Conservation (phyloP, 2,113 vertebrate species). For the Vidua chalybeata region DNA sequence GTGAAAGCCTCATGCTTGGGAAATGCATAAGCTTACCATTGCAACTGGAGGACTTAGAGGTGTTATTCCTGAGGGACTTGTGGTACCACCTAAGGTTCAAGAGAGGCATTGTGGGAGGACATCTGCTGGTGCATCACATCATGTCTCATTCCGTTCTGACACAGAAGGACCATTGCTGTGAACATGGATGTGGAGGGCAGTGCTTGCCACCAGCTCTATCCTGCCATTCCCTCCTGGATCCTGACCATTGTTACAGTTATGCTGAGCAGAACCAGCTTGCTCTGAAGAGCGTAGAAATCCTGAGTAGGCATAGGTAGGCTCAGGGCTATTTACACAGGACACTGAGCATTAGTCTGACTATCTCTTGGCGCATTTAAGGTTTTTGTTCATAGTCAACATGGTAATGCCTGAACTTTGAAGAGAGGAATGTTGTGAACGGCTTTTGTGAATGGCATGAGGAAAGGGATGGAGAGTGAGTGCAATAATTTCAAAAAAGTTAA, state of each 20-base stretch:
- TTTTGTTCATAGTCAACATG: neutral
- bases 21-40: neutral
- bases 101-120: neutral
- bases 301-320: neutral
- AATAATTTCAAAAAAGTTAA: neutral
- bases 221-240: neutral
- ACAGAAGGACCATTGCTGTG: neutral
- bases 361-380: neutral
- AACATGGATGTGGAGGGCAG: neutral
- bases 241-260: neutral
- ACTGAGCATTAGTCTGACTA: neutral
- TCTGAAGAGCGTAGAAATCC: neutral
- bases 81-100: neutral
- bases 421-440: neutral
- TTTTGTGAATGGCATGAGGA: neutral
- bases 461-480: neutral
- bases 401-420: neutral
- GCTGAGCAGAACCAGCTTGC: neutral
- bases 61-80: neutral
- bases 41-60: neutral
- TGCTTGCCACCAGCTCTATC: neutral
- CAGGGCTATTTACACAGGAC: neutral
- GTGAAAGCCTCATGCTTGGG: neutral
- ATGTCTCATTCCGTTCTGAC: rapidly evolving
- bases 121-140: neutral